Percentiles rank a stretch among this genome's conserved stretches.
Conservation (phyloP, 2,113 vertebrate species). For the Mirounga angustirostris region DNA sequence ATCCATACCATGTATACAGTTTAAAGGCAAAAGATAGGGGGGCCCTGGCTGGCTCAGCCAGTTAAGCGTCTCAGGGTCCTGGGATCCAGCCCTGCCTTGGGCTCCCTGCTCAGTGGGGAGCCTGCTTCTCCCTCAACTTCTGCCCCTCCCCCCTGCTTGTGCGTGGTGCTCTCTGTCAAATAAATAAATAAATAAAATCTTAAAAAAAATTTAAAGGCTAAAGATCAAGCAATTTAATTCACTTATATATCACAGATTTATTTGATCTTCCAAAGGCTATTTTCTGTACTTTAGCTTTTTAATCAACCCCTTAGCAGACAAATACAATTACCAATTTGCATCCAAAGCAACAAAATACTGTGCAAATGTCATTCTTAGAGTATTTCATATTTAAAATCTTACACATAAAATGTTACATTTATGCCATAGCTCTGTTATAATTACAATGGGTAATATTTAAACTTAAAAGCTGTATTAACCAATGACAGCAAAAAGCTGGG, state of each 20-base stretch:
- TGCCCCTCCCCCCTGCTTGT: background rate
- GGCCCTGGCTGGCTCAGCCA: background rate
- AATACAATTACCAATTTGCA: background rate
- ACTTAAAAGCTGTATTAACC: background rate
- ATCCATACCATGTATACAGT: background rate
- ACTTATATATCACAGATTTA: background rate
- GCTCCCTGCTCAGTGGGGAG: background rate
- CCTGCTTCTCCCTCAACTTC: background rate
- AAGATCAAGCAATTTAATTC: slow-evolving; percentile 27
- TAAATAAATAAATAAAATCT: background rate
- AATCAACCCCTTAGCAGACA: slow-evolving; percentile 20
- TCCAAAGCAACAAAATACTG: background rate
- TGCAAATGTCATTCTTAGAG: slow-evolving; percentile 33
- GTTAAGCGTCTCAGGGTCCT: background rate
- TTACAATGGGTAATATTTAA: slow-evolving; percentile 27
- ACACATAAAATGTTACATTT: background rate
- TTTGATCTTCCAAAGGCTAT: background rate
- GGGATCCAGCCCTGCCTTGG: background rate
- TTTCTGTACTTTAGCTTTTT: slow-evolving; percentile 52
- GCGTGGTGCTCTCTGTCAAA: background rate
- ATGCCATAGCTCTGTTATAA: background rate
- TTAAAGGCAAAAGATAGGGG: background rate
- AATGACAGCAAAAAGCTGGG: background rate
- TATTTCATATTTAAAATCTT: slow-evolving; percentile 58
- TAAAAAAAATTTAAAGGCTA: slow-evolving; percentile 17